These are phyloP conservation scores for Phorcus lineatus DNA, from an alignment of 2,888 invertebrate species.

Conservation along the genomic window DNA sequence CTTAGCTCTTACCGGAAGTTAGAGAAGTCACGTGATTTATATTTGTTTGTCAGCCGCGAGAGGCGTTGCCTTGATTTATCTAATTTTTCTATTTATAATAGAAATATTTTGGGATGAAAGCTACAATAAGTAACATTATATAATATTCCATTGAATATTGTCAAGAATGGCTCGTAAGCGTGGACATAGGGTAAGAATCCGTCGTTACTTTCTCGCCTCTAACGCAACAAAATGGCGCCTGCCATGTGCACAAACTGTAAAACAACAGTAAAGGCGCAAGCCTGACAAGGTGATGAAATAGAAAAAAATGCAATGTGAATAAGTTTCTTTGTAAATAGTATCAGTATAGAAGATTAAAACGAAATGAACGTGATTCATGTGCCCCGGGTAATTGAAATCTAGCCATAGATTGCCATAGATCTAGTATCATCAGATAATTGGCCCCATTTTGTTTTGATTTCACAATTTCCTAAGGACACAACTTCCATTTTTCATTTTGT, in stretches of 20 bases:
- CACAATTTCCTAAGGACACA: too few species aligned
- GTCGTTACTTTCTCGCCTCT: not conserved
- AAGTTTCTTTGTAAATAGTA: not conserved
- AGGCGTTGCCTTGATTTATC: not conserved
- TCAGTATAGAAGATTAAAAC: too few species aligned
- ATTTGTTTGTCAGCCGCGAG: slow-evolving; percentile 20
- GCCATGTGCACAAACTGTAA: not conserved
- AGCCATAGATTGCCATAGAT: too few species aligned
- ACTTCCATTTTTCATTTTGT: too few species aligned
- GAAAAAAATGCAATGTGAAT: not conserved
- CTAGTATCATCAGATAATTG: too few species aligned
- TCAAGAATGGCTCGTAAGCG: not conserved
- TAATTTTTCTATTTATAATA: too few species aligned
- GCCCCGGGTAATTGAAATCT: too few species aligned
- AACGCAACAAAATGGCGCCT: slow-evolving; percentile 16
- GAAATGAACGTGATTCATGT: too few species aligned
- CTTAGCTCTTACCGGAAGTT: not conserved
- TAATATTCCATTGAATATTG: not conserved
- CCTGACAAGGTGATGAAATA: not conserved
- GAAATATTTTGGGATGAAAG: too few species aligned
- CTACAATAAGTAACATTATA: too few species aligned
- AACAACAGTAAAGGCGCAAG: not conserved
- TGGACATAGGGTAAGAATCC: not conserved
- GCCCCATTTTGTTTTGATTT: too few species aligned
- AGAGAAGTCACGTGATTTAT: not conserved